Percentiles rank a stretch among this genome's conserved stretches.
Conservation (phyloP, 2,888 invertebrate species). For the Chalcosyrphus nemorum region DNA sequence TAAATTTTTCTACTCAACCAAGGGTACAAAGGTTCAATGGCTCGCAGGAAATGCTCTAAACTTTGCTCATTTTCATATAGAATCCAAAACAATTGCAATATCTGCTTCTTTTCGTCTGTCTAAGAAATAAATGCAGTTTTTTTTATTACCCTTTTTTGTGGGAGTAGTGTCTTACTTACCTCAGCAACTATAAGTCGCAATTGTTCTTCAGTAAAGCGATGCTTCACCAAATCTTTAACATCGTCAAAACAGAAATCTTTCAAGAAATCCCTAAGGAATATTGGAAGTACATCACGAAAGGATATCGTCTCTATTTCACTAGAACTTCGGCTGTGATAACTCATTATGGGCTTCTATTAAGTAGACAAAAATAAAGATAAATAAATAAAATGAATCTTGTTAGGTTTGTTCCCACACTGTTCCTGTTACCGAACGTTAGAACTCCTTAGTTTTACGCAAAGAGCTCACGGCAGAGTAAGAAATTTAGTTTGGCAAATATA, state of each 20-base stretch:
- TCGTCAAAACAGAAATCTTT: constrained; percentile 75
- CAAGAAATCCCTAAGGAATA: constrained; percentile 74
- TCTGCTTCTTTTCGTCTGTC: constrained; percentile 72
- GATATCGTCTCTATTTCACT: constrained; percentile 75
- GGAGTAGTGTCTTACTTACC: constrained; percentile 39
- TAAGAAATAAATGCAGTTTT: constrained; percentile 28
- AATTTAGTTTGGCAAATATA: no score
- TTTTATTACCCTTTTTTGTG: not conserved
- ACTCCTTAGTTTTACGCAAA: no score
- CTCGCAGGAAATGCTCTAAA: constrained; percentile 75
- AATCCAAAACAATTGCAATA: constrained; percentile 75
- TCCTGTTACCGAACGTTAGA: no score
- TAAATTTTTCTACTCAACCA: constrained; percentile 76
- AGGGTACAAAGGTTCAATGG: constrained; percentile 73
- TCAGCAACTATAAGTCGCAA: constrained; percentile 43
- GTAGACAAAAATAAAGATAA: no score
- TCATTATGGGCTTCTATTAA: constrained; percentile 61
- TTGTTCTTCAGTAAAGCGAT: constrained; percentile 69
- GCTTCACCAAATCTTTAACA: constrained; percentile 70
- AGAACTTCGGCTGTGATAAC: constrained; percentile 75
- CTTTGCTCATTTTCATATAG: constrained; percentile 69
- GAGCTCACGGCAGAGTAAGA: no score
- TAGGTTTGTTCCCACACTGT: no score
- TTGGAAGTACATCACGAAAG: constrained; percentile 74
- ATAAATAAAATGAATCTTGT: no score